These are phyloP conservation scores for Dicyrtomina minuta DNA, from an alignment of 2,888 invertebrate genomes.

Conservation along the genomic window DNA sequence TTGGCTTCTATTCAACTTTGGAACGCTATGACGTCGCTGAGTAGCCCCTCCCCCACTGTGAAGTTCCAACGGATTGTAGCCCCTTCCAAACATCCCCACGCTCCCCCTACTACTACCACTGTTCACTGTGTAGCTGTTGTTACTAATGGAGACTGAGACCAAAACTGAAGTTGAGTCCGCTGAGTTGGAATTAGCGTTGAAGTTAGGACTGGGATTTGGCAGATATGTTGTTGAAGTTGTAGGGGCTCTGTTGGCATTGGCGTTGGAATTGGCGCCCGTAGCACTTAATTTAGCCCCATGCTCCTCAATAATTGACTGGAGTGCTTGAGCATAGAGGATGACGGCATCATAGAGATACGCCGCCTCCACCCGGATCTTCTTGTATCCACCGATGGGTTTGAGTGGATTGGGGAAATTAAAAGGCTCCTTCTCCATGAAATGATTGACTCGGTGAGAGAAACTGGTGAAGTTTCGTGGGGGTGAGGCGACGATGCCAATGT, in stretches of 20 bases:
- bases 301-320: conserved; percentile 58
- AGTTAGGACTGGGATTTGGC: neutral
- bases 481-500: conserved; percentile 78
- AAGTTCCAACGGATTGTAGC: too few species aligned
- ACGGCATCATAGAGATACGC: conserved; percentile 86
- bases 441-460: conserved; percentile 64
- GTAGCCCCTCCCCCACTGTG: too few species aligned
- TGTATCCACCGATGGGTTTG: conserved; percentile 66
- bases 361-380: conserved; percentile 70
- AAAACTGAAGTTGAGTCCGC: too few species aligned
- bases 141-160: too few species aligned
- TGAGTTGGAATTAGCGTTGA: neutral
- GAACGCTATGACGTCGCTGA: too few species aligned
- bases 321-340: conserved; percentile 80
- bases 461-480: conserved; percentile 59
- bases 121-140: too few species aligned
- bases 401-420: conserved; percentile 85
- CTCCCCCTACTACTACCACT: too few species aligned
- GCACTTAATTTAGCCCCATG: too few species aligned
- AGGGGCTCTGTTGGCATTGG: neutral
- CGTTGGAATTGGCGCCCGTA: too few species aligned
- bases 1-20: too few species aligned
- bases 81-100: too few species aligned
- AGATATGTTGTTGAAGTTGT: neutral
- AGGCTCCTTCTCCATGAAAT: conserved; percentile 77